Evolutionary conservation across 2,888 invertebrate species (phyloP).

Genomic region (Nomada ferruginata): DNA sequence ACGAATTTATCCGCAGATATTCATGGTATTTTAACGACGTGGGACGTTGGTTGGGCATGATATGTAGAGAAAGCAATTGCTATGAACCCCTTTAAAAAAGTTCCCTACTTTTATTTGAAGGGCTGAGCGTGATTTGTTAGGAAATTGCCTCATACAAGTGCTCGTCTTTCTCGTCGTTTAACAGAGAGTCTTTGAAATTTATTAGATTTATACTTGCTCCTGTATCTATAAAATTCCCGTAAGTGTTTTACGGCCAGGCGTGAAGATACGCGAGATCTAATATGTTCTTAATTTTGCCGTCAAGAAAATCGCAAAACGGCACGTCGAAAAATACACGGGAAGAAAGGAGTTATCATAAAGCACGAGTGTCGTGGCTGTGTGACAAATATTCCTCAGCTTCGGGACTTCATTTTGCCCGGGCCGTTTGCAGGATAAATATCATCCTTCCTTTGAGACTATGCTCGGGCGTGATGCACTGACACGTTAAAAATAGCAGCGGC

Average conservation of each 20-base stretch:
- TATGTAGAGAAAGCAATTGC: constrained; percentile 26
- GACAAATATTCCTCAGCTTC: constrained; percentile 4
- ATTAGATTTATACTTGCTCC: no score
- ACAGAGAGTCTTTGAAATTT: not conserved
- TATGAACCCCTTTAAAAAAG: not conserved
- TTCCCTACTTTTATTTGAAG: not conserved
- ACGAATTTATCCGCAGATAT: constrained; percentile 38
- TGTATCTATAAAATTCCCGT: no score
- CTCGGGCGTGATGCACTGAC: not conserved
- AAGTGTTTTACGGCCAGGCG: not conserved
- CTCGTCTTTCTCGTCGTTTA: not conserved
- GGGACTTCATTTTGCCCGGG: constrained; percentile 10
- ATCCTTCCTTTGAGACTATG: not conserved
- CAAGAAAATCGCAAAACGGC: no score
- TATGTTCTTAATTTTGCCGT: not conserved
- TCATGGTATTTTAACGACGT: constrained; percentile 65
- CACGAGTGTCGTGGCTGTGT: not conserved
- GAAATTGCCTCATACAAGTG: not conserved
- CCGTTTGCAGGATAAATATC: constrained; percentile 8
- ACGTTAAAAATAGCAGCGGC: not conserved
- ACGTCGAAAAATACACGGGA: not conserved
- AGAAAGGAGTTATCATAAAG: constrained; percentile 1
- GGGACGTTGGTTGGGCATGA: constrained; percentile 47
- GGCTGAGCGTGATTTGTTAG: not conserved
- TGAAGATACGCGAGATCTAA: not conserved